Evolutionary conservation across 1,140 invertebrate genomes (phyloP).

Genomic region (Caerostris darwini): DNA sequence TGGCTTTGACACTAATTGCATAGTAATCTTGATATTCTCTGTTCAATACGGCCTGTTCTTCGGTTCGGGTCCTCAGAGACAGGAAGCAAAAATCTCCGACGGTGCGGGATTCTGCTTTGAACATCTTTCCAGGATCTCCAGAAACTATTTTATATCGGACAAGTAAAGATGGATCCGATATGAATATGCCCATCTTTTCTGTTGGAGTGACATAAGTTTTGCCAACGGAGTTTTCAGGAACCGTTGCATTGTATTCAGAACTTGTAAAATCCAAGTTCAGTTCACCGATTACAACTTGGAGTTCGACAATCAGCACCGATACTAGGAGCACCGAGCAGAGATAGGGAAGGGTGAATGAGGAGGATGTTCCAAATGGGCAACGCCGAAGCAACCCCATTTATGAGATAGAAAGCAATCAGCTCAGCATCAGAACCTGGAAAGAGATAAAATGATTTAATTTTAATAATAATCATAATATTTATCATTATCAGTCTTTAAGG

Average conservation of each 20-base stretch:
- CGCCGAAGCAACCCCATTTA: conserved; percentile 68
- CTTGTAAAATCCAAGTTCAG: conserved; percentile 85
- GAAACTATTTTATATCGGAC: conserved; percentile 91
- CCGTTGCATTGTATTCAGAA: conserved; percentile 91
- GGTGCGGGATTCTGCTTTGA: conserved; percentile 91
- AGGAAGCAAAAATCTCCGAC: conserved; percentile 97
- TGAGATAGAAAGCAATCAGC: conserved; percentile 24
- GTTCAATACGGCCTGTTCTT: conserved; percentile 92
- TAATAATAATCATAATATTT: background rate
- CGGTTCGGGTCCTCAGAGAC: conserved; percentile 91
- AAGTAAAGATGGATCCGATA: conserved; percentile 81
- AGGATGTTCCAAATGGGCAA: conserved; percentile 16
- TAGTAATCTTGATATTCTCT: conserved; percentile 93
- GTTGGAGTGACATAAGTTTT: conserved; percentile 88
- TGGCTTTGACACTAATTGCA: conserved; percentile 90
- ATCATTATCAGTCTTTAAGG: too few species aligned
- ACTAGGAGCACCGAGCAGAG: conserved; percentile 39
- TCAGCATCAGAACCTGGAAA: conserved; percentile 64
- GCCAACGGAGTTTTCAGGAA: conserved; percentile 94
- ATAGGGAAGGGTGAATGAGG: conserved; percentile 22
- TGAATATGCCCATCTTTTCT: conserved; percentile 87
- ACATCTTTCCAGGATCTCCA: conserved; percentile 93
- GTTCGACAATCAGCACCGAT: background rate
- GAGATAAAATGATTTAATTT: background rate
- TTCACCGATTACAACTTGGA: background rate